These are phyloP conservation scores for Heterotis niloticus DNA, from an alignment of 2,113 vertebrate genomes.

Conservation along the genomic window DNA sequence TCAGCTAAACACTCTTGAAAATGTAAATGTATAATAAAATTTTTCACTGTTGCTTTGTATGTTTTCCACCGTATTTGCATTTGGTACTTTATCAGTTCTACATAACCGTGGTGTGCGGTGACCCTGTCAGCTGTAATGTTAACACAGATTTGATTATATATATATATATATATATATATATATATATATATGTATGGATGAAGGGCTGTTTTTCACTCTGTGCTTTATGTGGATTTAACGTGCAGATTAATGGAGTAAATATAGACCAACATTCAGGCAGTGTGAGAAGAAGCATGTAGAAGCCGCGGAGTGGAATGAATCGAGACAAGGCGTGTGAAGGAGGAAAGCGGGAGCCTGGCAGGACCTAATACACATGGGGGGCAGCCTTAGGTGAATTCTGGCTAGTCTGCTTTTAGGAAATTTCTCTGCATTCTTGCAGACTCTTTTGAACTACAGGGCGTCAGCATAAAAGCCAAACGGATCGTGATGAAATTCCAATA, in stretches of 20 bases:
- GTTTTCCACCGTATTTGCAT: no score
- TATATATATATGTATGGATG: neutral
- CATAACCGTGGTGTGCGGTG: no score
- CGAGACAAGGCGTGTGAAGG: neutral
- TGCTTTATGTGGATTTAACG: no score
- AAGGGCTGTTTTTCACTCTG: neutral
- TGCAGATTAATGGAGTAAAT: neutral
- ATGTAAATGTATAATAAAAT: no score
- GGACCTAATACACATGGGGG: neutral
- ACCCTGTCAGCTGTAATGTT: no score
- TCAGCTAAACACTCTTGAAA: no score
- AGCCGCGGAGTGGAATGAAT: neutral
- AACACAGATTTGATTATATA: neutral
- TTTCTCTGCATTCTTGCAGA: slow-evolving; percentile 6
- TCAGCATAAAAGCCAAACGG: slow-evolving; percentile 16
- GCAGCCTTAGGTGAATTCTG: neutral
- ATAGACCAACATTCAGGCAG: neutral
- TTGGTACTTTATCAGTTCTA: no score
- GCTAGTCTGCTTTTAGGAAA: neutral
- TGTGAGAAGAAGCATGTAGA: neutral
- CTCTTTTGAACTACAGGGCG: neutral
- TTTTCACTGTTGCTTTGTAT: no score
- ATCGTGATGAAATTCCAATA: slow-evolving; percentile 16
- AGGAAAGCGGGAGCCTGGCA: neutral
- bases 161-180: no score